phyloP scores from a whole-genome alignment of 2,888 invertebrate genomes.

The Lasius platythorax region DNA sequence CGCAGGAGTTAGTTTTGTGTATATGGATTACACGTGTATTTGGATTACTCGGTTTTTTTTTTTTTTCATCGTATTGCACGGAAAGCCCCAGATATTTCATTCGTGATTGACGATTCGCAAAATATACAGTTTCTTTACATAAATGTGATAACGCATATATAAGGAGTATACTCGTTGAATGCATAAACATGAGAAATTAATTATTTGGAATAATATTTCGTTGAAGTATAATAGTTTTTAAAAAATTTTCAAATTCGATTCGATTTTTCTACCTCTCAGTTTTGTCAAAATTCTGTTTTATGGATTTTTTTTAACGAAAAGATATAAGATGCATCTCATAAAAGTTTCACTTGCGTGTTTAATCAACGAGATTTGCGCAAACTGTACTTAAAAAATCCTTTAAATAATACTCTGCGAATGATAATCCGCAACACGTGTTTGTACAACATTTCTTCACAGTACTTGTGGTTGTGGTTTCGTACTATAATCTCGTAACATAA shows the following conservation, averaged over 20 bases:
- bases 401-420: neutral
- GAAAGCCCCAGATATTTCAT: constrained; percentile 24
- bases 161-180: neutral
- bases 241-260: neutral
- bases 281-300: neutral
- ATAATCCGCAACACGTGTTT: neutral
- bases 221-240: neutral
- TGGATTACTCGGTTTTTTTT: neutral
- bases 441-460: neutral
- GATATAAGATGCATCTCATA: neutral
- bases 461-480: neutral
- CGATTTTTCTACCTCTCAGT: neutral
- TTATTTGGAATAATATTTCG: neutral
- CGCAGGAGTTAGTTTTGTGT: constrained; percentile 1
- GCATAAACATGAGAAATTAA: constrained; percentile 4
- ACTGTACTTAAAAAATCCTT: constrained; percentile 1
- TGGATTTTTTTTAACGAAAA: neutral
- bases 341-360: neutral
- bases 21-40: constrained; percentile 8
- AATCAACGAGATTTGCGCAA: neutral
- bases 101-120: neutral
- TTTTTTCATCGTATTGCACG: neutral
- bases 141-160: neutral
- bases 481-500: neutral
- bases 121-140: neutral